A percentile compares a stretch with the other conserved stretches of the same genome.
Evolutionary conservation across 2,113 vertebrate genomes (phyloP).

Genomic region (Aptenodytes patagonicus): DNA sequence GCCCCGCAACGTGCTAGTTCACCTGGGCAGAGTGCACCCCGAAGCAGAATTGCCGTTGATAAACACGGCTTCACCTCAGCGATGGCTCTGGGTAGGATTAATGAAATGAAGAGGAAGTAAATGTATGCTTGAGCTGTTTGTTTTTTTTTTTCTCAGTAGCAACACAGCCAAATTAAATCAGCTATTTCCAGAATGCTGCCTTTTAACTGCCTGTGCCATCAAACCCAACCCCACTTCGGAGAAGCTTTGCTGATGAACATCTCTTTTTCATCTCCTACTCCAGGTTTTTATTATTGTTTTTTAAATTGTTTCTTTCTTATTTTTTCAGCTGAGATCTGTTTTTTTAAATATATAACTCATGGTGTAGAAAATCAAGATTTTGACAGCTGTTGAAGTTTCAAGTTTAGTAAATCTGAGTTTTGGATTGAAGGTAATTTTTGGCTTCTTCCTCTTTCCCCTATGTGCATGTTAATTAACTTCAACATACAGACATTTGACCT

Average conservation of each 20-base stretch:
- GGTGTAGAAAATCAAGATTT: background rate
- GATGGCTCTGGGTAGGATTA: background rate
- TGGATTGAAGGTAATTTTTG: background rate
- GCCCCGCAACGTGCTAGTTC: conserved; percentile 20
- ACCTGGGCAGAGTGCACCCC: conserved; percentile 1
- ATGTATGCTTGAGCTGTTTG: background rate
- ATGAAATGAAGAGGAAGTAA: background rate
- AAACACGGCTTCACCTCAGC: background rate
- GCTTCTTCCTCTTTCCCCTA: background rate
- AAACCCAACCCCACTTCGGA: background rate
- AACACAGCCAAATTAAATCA: background rate
- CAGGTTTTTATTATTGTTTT: background rate
- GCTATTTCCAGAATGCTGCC: background rate
- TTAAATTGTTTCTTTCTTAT: background rate
- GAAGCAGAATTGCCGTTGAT: background rate
- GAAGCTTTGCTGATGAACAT: background rate
- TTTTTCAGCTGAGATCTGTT: background rate
- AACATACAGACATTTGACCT: background rate
- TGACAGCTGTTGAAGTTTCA: background rate
- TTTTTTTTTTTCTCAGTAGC: background rate
- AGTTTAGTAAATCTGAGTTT: background rate
- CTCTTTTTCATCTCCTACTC: background rate
- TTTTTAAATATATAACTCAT: background rate
- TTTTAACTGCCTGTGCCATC: background rate
- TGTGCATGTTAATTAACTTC: background rate